These are phyloP conservation scores for Microtus oregoni DNA, from an alignment of 2,113 vertebrate species.

Conservation along the genomic window DNA sequence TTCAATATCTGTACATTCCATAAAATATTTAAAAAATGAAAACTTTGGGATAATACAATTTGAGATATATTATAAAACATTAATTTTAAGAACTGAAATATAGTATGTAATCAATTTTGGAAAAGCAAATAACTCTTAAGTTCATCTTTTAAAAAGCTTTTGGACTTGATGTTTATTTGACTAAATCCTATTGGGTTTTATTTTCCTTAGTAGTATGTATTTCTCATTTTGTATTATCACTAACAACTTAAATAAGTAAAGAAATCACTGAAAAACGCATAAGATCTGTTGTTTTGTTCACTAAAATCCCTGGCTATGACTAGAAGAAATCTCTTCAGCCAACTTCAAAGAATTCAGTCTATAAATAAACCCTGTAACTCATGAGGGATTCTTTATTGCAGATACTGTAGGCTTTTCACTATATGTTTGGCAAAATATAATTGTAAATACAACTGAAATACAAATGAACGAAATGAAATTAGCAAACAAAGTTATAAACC, in stretches of 20 bases:
- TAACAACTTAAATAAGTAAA: slow-evolving; percentile 48
- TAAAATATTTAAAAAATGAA: slow-evolving; percentile 72
- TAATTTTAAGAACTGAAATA: slow-evolving; percentile 56
- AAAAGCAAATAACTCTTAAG: slow-evolving; percentile 71
- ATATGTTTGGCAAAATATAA: neutral
- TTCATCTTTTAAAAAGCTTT: slow-evolving; percentile 69
- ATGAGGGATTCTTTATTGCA: neutral
- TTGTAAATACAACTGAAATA: neutral
- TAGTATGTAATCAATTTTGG: slow-evolving; percentile 38
- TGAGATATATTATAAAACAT: slow-evolving; percentile 71
- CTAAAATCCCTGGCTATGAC: neutral
- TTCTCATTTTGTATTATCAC: slow-evolving; percentile 53
- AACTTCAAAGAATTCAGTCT: neutral
- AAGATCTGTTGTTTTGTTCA: neutral
- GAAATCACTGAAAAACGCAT: neutral
- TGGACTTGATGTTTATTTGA: slow-evolving; percentile 67
- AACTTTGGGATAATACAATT: slow-evolving; percentile 65
- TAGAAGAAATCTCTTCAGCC: neutral
- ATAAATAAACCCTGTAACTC: neutral
- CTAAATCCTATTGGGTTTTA: slow-evolving; percentile 57
- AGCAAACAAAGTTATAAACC: neutral
- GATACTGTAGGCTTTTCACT: neutral
- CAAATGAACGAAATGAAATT: slow-evolving; percentile 6
- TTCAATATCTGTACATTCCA: slow-evolving; percentile 58
- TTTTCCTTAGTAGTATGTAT: slow-evolving; percentile 44